A percentile compares a stretch with the other conserved stretches of the same genome.
These are phyloP conservation scores for Myodes glareolus DNA, from an alignment of 2,113 vertebrate species.

Conservation along the genomic window DNA sequence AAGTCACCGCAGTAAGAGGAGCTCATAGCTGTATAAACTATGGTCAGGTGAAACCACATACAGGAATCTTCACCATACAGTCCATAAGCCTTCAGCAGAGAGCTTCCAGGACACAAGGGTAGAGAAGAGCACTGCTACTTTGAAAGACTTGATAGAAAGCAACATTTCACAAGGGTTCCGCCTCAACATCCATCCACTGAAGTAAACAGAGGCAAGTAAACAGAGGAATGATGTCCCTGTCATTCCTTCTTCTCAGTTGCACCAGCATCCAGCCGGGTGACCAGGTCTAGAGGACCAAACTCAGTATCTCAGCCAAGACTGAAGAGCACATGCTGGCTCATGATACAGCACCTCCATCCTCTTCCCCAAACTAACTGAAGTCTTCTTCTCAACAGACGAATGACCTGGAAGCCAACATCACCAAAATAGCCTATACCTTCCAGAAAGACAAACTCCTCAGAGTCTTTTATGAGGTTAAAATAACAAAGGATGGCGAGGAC, in stretches of 20 bases:
- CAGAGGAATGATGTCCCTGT: no score
- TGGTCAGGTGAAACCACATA: neutral
- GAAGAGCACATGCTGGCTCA: neutral
- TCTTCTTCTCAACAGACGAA: slow-evolving; percentile 30
- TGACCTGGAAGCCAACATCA: neutral
- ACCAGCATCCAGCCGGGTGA: neutral
- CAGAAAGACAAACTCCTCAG: neutral
- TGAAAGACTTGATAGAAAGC: neutral
- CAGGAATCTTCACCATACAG: neutral
- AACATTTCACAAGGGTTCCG: neutral
- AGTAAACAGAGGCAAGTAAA: slow-evolving; percentile 15
- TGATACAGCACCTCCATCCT: neutral
- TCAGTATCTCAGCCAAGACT: neutral
- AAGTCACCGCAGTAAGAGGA: neutral
- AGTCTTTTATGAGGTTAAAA: neutral
- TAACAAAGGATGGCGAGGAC: neutral
- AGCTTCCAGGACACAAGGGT: neutral
- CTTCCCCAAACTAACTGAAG: neutral
- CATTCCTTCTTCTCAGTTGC: neutral
- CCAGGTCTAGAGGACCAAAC: neutral
- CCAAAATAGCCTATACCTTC: neutral
- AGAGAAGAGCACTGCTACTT: neutral
- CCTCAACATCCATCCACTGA: neutral
- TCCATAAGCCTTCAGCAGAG: neutral
- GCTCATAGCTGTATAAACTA: neutral